These are phyloP conservation scores for Turdus rufiventris DNA, from an alignment of 2,113 vertebrate genomes.

Conservation along the genomic window DNA sequence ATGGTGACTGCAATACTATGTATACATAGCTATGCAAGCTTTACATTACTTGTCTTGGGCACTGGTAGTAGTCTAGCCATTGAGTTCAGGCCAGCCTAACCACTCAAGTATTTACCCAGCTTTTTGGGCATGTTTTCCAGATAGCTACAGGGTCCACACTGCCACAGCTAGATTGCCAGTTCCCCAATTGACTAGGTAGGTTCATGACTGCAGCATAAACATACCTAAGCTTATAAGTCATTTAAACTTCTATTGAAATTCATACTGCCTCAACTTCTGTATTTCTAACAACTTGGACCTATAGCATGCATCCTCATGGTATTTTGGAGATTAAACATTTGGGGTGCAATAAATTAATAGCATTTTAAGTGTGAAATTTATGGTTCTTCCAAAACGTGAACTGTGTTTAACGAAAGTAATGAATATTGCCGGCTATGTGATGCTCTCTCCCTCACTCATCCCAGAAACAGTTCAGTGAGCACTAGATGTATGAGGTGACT, in stretches of 20 bases:
- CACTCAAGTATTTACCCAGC: not conserved
- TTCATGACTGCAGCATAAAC: not conserved
- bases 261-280: not conserved
- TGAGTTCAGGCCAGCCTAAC: not conserved
- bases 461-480: not conserved
- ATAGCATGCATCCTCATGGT: not conserved
- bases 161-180: not conserved
- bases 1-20: not conserved
- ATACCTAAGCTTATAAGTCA: not conserved
- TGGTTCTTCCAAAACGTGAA: not conserved
- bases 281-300: not conserved
- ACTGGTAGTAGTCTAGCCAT: not conserved
- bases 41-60: not conserved
- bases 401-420: not conserved
- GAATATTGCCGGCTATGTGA: not conserved
- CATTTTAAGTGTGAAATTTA: not conserved
- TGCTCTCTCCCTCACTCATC: not conserved
- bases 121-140: slow-evolving; percentile 9
- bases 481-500: not conserved
- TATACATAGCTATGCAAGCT: not conserved
- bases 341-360: not conserved
- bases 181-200: not conserved
- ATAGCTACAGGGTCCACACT: not conserved
- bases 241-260: not conserved
- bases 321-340: not conserved